Evolutionary conservation across 2,113 vertebrate genomes (phyloP).

Genomic region (Eretmochelys imbricata): DNA sequence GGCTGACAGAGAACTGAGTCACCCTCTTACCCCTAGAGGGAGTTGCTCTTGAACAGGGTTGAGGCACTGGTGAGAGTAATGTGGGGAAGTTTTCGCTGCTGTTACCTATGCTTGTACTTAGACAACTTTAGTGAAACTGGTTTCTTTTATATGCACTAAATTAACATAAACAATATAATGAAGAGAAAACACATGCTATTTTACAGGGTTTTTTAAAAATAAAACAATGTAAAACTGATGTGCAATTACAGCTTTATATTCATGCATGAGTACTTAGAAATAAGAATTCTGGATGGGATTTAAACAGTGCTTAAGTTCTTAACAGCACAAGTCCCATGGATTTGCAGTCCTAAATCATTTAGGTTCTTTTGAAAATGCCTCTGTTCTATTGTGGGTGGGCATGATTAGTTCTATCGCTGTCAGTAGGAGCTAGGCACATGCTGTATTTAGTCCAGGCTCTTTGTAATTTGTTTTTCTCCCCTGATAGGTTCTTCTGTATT

Average conservation of each 20-base stretch:
- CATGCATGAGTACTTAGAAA: not conserved
- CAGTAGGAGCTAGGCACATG: not conserved
- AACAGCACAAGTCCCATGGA: not conserved
- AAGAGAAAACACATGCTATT: not conserved
- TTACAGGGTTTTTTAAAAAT: not conserved
- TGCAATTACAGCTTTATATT: not conserved
- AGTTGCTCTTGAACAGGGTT: not conserved
- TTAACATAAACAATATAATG: not conserved
- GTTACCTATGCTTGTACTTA: not conserved
- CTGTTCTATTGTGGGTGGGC: not conserved
- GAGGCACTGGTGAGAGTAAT: accelerated
- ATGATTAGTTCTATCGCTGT: accelerated
- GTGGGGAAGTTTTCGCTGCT: not conserved
- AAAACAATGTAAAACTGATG: not conserved
- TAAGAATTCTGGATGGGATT: not conserved
- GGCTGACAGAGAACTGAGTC: not conserved
- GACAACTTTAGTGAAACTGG: not conserved
- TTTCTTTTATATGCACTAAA: not conserved
- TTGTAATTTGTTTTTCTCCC: not conserved
- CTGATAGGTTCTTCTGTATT: not conserved
- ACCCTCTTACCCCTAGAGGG: not conserved
- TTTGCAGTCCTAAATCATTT: not conserved
- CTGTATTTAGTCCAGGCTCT: not conserved
- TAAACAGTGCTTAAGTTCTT: accelerated
- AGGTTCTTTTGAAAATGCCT: accelerated